These are phyloP conservation scores for Onychomys leucogaster DNA, from an alignment of 2,797 vertebrate genomes.

Conservation along the genomic window DNA sequence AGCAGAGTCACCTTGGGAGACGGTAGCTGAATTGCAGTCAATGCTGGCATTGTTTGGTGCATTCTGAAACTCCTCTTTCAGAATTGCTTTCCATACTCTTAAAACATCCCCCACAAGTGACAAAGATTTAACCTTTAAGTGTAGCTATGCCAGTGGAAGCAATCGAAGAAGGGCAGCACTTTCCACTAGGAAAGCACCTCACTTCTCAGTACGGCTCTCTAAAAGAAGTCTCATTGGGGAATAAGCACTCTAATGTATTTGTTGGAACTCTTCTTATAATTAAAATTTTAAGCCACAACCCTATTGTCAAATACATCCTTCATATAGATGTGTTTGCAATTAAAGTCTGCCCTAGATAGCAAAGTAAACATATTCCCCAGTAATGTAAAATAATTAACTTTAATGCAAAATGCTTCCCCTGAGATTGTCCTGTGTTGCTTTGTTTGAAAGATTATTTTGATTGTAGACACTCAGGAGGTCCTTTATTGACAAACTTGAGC, in stretches of 20 bases:
- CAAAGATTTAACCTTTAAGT: slow-evolving; percentile 16
- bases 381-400: slow-evolving; percentile 10
- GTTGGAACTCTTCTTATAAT: slow-evolving; percentile 5
- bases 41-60: not conserved
- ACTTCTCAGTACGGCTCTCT: not conserved
- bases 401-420: not conserved
- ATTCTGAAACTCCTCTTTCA: slow-evolving; percentile 15
- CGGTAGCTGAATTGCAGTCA: not conserved
- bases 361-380: not conserved
- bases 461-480: not conserved
- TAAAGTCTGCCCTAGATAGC: not conserved
- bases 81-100: not conserved
- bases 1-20: slow-evolving; percentile 22
- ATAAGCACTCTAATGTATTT: slow-evolving; percentile 35
- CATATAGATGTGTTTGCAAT: not conserved
- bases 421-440: not conserved
- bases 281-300: slow-evolving; percentile 47
- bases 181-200: not conserved
- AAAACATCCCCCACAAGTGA: not conserved
- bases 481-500: not conserved
- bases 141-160: not conserved
- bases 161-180: not conserved
- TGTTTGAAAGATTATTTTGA: not conserved
- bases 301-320: not conserved
- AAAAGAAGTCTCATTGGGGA: not conserved